Conservation (phyloP, 2,888 invertebrate genomes). For the Tineola bisselliella region DNA sequence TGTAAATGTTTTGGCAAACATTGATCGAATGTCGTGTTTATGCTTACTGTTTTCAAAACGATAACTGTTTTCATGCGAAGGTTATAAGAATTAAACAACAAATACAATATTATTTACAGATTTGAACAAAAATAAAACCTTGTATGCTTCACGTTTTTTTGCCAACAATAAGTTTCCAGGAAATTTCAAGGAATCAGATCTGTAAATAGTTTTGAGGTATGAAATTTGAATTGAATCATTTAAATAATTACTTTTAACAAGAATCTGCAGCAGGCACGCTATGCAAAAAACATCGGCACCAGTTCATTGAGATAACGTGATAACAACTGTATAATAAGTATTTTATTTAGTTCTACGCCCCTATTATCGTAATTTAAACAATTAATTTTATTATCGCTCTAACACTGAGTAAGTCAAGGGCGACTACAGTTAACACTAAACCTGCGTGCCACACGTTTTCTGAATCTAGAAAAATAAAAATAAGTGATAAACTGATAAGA, state of each 20-base stretch:
- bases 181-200: too few species aligned
- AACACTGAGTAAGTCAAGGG: slow-evolving; percentile 53
- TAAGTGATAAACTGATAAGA: neutral
- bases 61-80: too few species aligned
- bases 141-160: too few species aligned
- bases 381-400: slow-evolving; percentile 34
- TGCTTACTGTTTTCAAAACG: too few species aligned
- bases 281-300: slow-evolving; percentile 2
- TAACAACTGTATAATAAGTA: slow-evolving; percentile 3
- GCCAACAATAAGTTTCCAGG: too few species aligned
- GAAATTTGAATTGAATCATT: neutral
- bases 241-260: neutral
- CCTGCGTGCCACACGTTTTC: slow-evolving; percentile 39
- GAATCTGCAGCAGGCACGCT: neutral
- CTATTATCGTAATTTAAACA: slow-evolving; percentile 28
- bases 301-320: neutral
- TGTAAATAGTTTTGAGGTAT: too few species aligned
- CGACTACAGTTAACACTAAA: slow-evolving; percentile 36
- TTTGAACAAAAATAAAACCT: too few species aligned
- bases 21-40: too few species aligned
- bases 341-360: slow-evolving; percentile 23
- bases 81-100: too few species aligned
- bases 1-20: too few species aligned
- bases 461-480: slow-evolving; percentile 15
- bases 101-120: too few species aligned